Evolutionary conservation across 1,140 invertebrate species (phyloP), one percentile per base, ranked within the genome.

Genomic region (Diorhabda sublineata): DNA sequence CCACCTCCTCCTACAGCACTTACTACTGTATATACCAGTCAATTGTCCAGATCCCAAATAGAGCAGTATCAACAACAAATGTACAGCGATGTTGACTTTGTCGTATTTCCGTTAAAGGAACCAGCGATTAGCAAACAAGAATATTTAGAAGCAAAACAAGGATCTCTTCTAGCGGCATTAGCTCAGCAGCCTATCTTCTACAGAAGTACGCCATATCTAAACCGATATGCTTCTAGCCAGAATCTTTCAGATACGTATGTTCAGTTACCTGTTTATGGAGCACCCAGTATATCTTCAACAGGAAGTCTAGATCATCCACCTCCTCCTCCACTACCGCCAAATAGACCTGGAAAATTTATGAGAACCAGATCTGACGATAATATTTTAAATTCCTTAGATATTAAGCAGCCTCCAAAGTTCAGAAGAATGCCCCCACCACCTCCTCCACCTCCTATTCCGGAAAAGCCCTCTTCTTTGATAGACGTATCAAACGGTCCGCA

Each of bases 11-110:
- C 84, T 6, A 84, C 87, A 2, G 84, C 86, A 2, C 81, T 87
- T 3, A 85, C 86, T 2, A 85, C 86, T 82, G 90, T 41, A 85
- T 85, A 84, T 74, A 88, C 88, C 3, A 87, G 86, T 67, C 89
- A 91, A 69, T 82, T 93, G 8, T 90, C 91, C 0, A 84, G 89
- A 11, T 90, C 90, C 43, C 92, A 93, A 71, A 89, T 93, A 64
- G 90, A 92, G 73, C 89, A 92, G 70, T 95, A 93, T 74, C 90
- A 93, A 75, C 92, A 93, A 74, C 92, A 95, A 75, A 84, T 95
- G 11, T 93, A 93, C 73, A 94, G 92, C 52, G 93, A 95, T 74
- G 92, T 93, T 4, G 93, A 96, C 79, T 96, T 93, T 76, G 93
- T 95, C 0, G 92, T 95, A 78, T 96, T 94, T 76, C 93, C 93